Percentiles rank a stretch among this genome's conserved stretches.
Conservation (phyloP, 2,888 invertebrate genomes). For the Perizoma flavofasciatum region DNA sequence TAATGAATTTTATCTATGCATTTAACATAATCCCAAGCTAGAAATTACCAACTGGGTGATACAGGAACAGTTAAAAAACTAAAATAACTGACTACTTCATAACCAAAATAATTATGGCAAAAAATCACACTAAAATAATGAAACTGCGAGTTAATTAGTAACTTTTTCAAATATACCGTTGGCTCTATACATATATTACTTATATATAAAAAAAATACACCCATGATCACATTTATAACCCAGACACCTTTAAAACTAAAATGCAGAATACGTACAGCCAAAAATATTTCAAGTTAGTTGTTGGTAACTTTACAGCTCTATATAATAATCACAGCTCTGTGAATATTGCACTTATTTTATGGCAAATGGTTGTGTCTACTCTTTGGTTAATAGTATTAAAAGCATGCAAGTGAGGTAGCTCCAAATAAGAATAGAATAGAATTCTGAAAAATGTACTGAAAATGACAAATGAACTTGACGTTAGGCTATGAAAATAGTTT, state of each 20-base stretch:
- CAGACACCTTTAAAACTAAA: conserved; percentile 26
- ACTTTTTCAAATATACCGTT: too few species aligned
- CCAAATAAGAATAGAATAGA: conserved; percentile 2
- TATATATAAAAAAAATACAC: too few species aligned
- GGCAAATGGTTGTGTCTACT: conserved; percentile 24
- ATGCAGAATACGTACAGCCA: conserved; percentile 39
- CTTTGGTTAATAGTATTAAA: conserved; percentile 36
- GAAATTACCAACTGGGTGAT: conserved; percentile 1
- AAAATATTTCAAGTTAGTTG: conserved; percentile 20
- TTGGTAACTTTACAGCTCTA: conserved; percentile 17
- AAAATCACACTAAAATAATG: background rate
- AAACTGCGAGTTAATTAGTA: too few species aligned
- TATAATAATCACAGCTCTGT: conserved; percentile 30
- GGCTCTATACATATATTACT: too few species aligned
- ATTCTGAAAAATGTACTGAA: background rate
- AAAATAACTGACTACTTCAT: background rate
- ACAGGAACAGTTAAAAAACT: conserved; percentile 13
- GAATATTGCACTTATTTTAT: conserved; percentile 31
- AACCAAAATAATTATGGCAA: conserved; percentile 1
- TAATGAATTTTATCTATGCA: too few species aligned
- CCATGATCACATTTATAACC: conserved; percentile 8
- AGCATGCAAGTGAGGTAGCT: conserved; percentile 32
- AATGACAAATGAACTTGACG: too few species aligned
- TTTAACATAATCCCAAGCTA: too few species aligned
- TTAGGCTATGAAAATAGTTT: too few species aligned